A percentile compares a stretch with the other conserved stretches of the same genome.
phyloP scores from a whole-genome alignment of 2,113 vertebrate genomes.

The Pygoscelis adeliae region DNA sequence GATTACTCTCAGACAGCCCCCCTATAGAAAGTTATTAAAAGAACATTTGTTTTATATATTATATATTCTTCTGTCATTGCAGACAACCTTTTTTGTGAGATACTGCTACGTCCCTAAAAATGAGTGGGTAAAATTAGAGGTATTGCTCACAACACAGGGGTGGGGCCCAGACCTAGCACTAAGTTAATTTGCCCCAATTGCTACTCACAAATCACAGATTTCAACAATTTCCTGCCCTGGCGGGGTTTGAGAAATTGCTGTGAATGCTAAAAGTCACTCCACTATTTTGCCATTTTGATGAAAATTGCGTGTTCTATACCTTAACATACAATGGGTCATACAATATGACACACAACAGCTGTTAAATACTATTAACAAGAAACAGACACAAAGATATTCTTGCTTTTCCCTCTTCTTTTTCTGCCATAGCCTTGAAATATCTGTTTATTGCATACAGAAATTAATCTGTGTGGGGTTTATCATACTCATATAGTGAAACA shows the following conservation, averaged over 20 bases:
- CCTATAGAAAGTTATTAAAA: background rate
- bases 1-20: background rate
- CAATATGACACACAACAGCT: background rate
- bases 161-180: no score
- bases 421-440: background rate
- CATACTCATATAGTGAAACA: background rate
- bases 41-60: rapidly evolving
- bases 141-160: background rate
- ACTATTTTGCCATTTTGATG: background rate
- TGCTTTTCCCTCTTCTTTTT: background rate
- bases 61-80: background rate
- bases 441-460: background rate
- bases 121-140: background rate
- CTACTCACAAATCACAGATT: background rate
- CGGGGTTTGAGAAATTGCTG: background rate
- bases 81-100: background rate
- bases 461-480: background rate
- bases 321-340: background rate
- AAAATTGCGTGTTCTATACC: background rate
- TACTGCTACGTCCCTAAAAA: background rate
- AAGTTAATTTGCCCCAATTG: background rate
- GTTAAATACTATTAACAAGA: background rate
- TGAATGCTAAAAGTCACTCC: background rate
- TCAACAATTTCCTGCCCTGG: background rate
- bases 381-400: background rate